A percentile compares a stretch with the other conserved stretches of the same genome.
phyloP scores from a whole-genome alignment of 2,113 vertebrate genomes.

The Falco punctatus region DNA sequence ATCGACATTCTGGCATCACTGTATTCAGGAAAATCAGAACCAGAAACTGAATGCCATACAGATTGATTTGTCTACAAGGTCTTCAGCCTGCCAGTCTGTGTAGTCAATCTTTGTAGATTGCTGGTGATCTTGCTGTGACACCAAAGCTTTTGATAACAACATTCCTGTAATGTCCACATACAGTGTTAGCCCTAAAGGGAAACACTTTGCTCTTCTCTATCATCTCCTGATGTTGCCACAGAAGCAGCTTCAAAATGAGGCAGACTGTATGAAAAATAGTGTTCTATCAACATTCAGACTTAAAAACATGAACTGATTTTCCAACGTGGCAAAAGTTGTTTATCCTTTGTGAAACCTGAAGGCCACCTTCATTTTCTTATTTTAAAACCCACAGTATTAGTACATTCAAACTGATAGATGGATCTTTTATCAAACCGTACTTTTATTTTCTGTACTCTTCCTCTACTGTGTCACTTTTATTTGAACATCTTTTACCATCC shows the following conservation, averaged over 20 bases:
- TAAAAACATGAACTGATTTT: not conserved
- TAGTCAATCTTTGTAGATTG: not conserved
- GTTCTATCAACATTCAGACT: not conserved
- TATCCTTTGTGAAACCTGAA: not conserved
- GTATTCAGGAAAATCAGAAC: not conserved
- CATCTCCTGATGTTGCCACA: not conserved
- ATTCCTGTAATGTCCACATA: not conserved
- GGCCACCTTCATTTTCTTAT: not conserved
- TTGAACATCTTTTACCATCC: not conserved
- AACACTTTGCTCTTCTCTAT: not conserved
- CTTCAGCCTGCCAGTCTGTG: not conserved
- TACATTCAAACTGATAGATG: not conserved
- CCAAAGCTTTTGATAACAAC: not conserved
- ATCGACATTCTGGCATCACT: not conserved
- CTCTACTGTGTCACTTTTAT: not conserved
- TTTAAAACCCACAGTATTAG: not conserved
- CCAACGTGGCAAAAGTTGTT: not conserved
- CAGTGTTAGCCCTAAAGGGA: not conserved
- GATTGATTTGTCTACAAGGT: not conserved
- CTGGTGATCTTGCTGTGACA: not conserved
- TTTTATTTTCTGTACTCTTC: not conserved
- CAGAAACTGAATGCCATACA: not conserved
- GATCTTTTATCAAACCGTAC: not conserved
- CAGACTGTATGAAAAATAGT: not conserved
- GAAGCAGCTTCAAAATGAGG: not conserved